These are phyloP conservation scores for Ichneumoninae sp. DNA, from an alignment of 2,888 invertebrate species.

Conservation along the genomic window DNA sequence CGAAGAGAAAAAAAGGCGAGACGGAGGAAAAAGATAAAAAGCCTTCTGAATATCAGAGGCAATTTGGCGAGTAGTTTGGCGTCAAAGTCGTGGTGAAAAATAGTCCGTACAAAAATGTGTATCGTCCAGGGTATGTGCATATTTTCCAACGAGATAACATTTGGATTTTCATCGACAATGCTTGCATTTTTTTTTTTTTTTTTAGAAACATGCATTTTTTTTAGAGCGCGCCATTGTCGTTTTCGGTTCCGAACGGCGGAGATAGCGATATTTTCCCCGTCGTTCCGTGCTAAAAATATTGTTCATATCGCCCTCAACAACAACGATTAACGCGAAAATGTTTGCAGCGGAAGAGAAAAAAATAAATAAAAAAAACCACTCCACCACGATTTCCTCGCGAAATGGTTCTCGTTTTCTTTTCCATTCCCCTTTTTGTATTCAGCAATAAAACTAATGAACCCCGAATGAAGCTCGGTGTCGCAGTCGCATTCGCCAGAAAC, in stretches of 20 bases:
- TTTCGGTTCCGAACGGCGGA: too few relatives aligned
- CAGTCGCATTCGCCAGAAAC: neutral
- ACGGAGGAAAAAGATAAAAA: neutral
- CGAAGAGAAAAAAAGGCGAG: constrained; percentile 34
- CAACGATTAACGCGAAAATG: neutral
- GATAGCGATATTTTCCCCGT: too few relatives aligned
- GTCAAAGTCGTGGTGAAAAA: constrained; percentile 13
- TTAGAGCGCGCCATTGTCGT: too few relatives aligned
- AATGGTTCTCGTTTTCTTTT: neutral
- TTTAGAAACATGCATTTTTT: too few relatives aligned
- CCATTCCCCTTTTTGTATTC: neutral
- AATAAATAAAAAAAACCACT: neutral
- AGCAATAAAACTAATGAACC: neutral
- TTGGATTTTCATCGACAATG: constrained; percentile 17
- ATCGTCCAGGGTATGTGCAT: neutral
- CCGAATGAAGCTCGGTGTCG: constrained; percentile 2
- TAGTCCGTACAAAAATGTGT: constrained; percentile 32
- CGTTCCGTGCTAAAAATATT: neutral
- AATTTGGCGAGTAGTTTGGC: constrained; percentile 57
- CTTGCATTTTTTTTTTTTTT: neutral
- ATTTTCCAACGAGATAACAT: constrained; percentile 16
- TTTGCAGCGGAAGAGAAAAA: neutral
- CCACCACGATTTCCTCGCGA: neutral
- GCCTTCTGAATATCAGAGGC: constrained; percentile 55
- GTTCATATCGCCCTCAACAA: neutral